Base-by-base conservation (phyloP, 2,113 vertebrate genomes). In the Ivindomyrus marchei region DNA sequence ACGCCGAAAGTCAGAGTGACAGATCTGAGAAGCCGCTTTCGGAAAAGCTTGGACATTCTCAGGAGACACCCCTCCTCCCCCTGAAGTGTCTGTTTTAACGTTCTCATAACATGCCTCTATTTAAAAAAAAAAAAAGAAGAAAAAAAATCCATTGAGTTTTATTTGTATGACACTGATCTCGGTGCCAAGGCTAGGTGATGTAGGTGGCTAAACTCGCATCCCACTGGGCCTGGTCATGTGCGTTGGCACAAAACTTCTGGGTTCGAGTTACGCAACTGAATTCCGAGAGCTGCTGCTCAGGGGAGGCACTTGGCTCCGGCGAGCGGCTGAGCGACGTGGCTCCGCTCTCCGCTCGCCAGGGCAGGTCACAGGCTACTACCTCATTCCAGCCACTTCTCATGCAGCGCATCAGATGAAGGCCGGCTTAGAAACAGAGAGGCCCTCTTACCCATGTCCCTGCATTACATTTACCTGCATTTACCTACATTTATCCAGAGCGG, bases 41-140 rank as follows among this genome's bases (percentile, higher is more conserved):
- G 56, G 17, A 39, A 62, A 80, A 62, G 89, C 89, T 49, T 47
- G 77, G 89, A 85, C 36, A 31, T 85, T 89, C 89, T 85, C 42
- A 27, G 89, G 50, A 80, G 80, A 56, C 56, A 15, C 58, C 24
- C 24, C 24, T 0, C 17, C 8, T 1, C n/a, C 15, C 9, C 1
- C 42, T 21, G 45, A 4, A 13, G 27, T 17, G 50, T 19, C 49
- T 17, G 47, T 4, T 27, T 89, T 39, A 21, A 19, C 3, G 2
- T 19, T 31, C 46, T 85, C 24, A 46, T 89, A 77, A 77, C 36
- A 53, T 85, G n/a, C 77, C 52, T 89, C n/a, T 7, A 17, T 84
- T 66, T 24, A 8, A 62, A 62, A n/a, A 27, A 62, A 27, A n/a
- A 36, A 24, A 83, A 10, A 42, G 13, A 53, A 7, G 8, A 1